Evolutionary conservation across 2,888 invertebrate species (phyloP).

Genomic region (Perizoma flavofasciatum): DNA sequence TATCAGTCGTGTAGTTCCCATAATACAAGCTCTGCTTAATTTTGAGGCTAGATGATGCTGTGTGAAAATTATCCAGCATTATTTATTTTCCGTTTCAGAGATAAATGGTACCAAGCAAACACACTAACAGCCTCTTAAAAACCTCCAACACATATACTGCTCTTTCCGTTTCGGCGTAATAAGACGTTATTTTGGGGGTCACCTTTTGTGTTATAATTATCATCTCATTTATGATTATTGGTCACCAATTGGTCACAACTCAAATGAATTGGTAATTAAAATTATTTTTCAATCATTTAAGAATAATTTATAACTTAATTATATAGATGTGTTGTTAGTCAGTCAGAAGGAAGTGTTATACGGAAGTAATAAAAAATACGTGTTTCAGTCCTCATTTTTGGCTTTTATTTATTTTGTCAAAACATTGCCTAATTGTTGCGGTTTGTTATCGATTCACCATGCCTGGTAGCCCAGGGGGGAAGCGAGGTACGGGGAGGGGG

Average conservation of each 20-base stretch:
- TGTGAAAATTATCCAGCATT: too few species aligned
- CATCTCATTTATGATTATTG: slow-evolving; percentile 8
- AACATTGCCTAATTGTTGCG: slow-evolving; percentile 7
- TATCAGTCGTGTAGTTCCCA: too few species aligned
- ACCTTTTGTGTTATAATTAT: not conserved
- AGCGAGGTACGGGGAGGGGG: slow-evolving; percentile 9
- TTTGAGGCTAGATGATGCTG: too few species aligned
- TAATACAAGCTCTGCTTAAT: too few species aligned
- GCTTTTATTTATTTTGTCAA: slow-evolving; percentile 30
- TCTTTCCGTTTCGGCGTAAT: not conserved
- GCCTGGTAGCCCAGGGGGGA: slow-evolving; percentile 32
- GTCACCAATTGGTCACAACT: not conserved
- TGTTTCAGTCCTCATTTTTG: slow-evolving; percentile 35
- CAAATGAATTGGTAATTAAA: slow-evolving; percentile 4
- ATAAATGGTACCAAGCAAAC: too few species aligned
- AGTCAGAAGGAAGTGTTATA: slow-evolving; percentile 3
- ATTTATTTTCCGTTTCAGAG: too few species aligned
- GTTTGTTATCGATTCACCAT: slow-evolving; percentile 18
- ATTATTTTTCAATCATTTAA: slow-evolving; percentile 7
- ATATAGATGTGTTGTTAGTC: not conserved
- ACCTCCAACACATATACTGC: too few species aligned
- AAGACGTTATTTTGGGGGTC: not conserved
- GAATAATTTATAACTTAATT: not conserved
- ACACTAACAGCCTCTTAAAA: too few species aligned
- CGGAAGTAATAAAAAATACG: slow-evolving; percentile 26